Conservation (phyloP, 2,797 vertebrate genomes). For the Otolemur crassicaudatus region DNA sequence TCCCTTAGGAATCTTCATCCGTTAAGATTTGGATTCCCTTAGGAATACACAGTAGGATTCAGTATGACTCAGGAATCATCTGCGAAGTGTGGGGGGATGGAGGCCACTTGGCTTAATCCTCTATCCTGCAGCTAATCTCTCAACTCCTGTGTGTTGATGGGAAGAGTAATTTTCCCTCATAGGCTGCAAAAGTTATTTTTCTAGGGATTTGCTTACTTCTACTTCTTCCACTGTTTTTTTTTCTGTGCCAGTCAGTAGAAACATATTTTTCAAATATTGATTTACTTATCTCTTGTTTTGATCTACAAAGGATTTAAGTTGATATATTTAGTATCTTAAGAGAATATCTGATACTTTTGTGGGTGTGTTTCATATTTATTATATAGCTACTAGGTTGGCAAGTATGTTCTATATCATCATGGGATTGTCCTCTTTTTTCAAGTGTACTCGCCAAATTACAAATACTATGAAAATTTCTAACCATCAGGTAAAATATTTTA, state of each 20-base stretch:
- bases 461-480: constrained; percentile 41
- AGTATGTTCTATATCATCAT: background rate
- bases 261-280: background rate
- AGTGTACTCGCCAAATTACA: constrained; percentile 20
- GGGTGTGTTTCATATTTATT: constrained; percentile 37
- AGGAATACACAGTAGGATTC: background rate
- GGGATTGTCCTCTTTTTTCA: background rate
- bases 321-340: constrained; percentile 5
- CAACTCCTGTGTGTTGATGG: background rate
- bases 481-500: constrained; percentile 52
- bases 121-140: background rate
- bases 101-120: background rate
- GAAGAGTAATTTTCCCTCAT: background rate
- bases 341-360: background rate
- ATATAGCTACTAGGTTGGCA: background rate
- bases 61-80: background rate
- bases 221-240: constrained; percentile 14
- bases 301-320: background rate
- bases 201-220: background rate
- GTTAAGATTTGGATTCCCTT: background rate
- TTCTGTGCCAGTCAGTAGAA: background rate
- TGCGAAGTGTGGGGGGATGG: background rate
- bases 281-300: constrained; percentile 25
- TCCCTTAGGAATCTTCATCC: background rate
- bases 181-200: background rate